phyloP scores from a whole-genome alignment of 1,140 invertebrate species.

The Sitobion miscanthi region DNA sequence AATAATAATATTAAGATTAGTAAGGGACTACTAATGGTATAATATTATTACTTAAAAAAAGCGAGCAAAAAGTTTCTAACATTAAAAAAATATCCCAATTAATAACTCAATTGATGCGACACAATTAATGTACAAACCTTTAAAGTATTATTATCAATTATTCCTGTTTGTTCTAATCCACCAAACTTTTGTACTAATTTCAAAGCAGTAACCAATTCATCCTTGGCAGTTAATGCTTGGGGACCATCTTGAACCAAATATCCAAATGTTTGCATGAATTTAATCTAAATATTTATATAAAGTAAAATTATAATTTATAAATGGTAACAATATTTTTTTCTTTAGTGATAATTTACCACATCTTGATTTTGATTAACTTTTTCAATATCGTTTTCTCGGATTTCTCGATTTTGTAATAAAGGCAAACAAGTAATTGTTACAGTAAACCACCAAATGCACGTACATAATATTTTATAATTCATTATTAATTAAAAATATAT shows the following conservation, averaged over 20 bases:
- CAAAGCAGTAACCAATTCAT: slow-evolving; percentile 68
- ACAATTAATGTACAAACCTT: slow-evolving; percentile 61
- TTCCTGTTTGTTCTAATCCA: slow-evolving; percentile 70
- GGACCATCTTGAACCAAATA: slow-evolving; percentile 65
- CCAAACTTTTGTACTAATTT: slow-evolving; percentile 73
- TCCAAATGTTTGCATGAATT: slow-evolving; percentile 71
- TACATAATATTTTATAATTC: neutral
- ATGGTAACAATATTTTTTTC: neutral
- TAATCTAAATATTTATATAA: slow-evolving; percentile 63
- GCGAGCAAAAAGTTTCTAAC: neutral
- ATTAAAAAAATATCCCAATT: neutral
- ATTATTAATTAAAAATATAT: neutral
- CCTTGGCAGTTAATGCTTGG: slow-evolving; percentile 68
- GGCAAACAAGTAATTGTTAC: neutral
- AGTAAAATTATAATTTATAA: neutral
- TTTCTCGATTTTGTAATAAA: neutral
- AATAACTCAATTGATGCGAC: neutral
- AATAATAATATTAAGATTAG: neutral
- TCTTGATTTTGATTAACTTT: neutral
- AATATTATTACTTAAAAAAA: neutral
- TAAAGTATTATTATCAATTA: slow-evolving; percentile 69
- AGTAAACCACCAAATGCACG: neutral
- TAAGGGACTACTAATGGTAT: too few relatives aligned
- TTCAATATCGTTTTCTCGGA: neutral
- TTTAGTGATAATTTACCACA: neutral